phyloP scores from a whole-genome alignment of 1,140 invertebrate genomes.

The Drosophila athabasca region DNA sequence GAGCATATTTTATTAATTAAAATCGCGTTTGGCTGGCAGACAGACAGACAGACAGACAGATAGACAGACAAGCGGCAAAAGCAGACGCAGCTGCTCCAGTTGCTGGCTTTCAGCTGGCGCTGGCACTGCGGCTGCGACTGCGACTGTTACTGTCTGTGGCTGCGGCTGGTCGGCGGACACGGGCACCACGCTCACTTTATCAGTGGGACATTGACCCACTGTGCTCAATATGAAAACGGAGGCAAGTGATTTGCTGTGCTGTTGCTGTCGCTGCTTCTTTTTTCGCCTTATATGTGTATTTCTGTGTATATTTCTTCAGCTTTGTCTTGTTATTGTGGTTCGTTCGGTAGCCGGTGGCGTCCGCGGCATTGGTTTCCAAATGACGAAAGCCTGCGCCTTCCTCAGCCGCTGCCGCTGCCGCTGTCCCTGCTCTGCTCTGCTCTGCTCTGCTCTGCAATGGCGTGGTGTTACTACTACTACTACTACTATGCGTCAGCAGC shows the following conservation, averaged over 20 bases:
- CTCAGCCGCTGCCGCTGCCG: conserved; percentile 1
- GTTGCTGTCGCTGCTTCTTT: conserved; percentile 43
- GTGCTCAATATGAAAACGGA: conserved; percentile 77
- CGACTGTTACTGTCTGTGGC: conserved; percentile 23
- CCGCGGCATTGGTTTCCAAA: conserved; percentile 60
- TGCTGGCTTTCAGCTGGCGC: conserved; percentile 42
- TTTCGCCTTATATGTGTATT: conserved; percentile 50
- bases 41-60: conserved; percentile 3
- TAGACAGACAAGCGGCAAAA: conserved; percentile 11
- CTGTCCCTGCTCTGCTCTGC: neutral
- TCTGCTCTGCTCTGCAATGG: neutral
- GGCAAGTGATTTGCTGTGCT: conserved; percentile 62
- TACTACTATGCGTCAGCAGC: conserved; percentile 42
- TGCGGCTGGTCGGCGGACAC: too few species aligned
- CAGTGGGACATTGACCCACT: conserved; percentile 81
- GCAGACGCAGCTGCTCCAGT: conserved; percentile 49
- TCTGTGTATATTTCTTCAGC: conserved; percentile 46
- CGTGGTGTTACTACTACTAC: conserved; percentile 15
- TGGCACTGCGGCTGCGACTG: conserved; percentile 39
- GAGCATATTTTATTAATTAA: conserved; percentile 80
- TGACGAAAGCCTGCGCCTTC: conserved; percentile 61
- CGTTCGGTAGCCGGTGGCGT: conserved; percentile 49
- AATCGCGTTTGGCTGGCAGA: conserved; percentile 71
- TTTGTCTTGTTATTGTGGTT: conserved; percentile 51
- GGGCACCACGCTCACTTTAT: conserved; percentile 70